A percentile compares a stretch with the other conserved stretches of the same genome.
phyloP scores from a whole-genome alignment of 2,797 vertebrate species.

The Emys orbicularis region DNA sequence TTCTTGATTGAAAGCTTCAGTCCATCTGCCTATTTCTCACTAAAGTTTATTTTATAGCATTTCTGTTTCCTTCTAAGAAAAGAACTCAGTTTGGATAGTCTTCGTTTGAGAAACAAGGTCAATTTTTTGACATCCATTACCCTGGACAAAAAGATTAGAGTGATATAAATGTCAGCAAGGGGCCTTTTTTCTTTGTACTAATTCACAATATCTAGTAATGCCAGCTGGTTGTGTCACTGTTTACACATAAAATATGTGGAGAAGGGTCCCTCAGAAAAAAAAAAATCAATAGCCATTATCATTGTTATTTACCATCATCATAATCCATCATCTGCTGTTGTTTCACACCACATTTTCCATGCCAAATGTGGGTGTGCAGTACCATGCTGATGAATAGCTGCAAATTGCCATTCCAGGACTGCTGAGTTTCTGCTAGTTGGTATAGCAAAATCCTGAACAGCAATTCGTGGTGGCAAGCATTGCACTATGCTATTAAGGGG shows the following conservation, averaged over 20 bases:
- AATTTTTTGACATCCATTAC: not conserved
- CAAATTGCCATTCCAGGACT: conserved; percentile 60
- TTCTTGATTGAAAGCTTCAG: not conserved
- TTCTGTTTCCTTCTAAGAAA: not conserved
- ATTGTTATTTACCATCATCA: conserved; percentile 71
- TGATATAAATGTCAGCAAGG: conserved; percentile 6
- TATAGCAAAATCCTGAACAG: not conserved
- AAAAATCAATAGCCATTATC: conserved; percentile 72
- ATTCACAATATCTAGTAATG: conserved; percentile 43
- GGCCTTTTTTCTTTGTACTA: not conserved
- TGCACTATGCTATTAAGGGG: not conserved
- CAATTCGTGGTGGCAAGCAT: not conserved
- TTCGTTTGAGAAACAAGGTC: not conserved
- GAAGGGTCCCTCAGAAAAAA: conserved; percentile 22
- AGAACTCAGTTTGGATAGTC: not conserved
- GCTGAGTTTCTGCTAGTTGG: conserved; percentile 38
- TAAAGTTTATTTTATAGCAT: not conserved
- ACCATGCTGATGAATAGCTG: conserved; percentile 48
- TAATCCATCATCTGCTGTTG: conserved; percentile 65
- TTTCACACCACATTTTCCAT: conserved; percentile 64
- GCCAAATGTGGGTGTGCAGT: conserved; percentile 43
- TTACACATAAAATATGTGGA: not conserved
- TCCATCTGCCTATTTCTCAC: not conserved
- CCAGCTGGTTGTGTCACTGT: conserved; percentile 44
- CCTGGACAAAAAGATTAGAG: not conserved